Base-by-base conservation (phyloP, 2,113 vertebrate species). In the Peromyscus californicus region DNA sequence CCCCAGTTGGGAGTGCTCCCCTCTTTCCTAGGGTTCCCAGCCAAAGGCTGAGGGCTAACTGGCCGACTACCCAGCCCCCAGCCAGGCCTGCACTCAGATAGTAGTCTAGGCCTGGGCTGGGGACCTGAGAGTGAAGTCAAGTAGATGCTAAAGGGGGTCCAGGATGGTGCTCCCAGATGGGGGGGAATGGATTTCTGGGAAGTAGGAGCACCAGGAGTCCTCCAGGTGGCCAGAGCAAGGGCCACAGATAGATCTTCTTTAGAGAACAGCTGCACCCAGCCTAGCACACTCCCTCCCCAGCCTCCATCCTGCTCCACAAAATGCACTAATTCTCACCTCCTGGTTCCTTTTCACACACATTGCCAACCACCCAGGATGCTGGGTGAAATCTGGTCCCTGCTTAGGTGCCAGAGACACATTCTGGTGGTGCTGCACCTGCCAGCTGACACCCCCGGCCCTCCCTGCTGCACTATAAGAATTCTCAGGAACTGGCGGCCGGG, bases 361-460 rank as follows among this genome's bases (percentile, higher is more conserved):
- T 82, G 72, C 78, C 95, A 82, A 4, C 51, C 92, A 75, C 95
- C 84, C 76, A 54, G 80, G 91, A 67, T 82, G 63, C 94, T 33
- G 57, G 76, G 72, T 13, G 65, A 45, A 29, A 92, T 95, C 93
- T 93, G 61, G 57, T 67, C 89, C 75, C 84, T 90, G 45, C n/a
- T 3, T 70, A 95, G 95, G 80, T 74, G 88, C 94, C 85, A 95
- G 85, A 74, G 95, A 59, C 91, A 93, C 97, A 96, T 97, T 96
- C 97, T 97, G 98, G 85, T 11, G 33, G 17, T n/a, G 11, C 26
- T 61, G 54, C 80, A 59, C 75, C 92, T 78, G 95, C 92, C 96
- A 84, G 87, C 83, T 79, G 93, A 59, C 88, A 13, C 36, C 70
- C 89, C 75, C 24, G 0, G 7, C 59, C 31, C 33, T 33, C 31